Conservation (phyloP, 2,888 invertebrate genomes). For the Nineta flava region DNA sequence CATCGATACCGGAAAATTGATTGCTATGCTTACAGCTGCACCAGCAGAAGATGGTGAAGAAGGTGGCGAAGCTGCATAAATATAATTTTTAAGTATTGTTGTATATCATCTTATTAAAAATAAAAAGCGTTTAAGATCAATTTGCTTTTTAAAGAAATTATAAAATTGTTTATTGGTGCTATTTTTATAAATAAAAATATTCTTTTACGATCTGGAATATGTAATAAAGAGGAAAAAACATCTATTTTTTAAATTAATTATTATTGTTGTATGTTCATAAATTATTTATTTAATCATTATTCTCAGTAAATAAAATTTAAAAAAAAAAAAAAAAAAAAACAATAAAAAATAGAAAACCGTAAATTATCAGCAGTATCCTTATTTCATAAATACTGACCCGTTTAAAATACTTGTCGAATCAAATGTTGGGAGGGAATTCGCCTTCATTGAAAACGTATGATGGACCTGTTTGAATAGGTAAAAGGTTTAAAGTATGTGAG, state of each 20-base stretch:
- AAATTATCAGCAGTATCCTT: no score
- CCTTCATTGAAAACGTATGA: no score
- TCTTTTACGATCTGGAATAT: neutral
- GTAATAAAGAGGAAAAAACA: neutral
- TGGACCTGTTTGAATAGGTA: no score
- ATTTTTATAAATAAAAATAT: neutral
- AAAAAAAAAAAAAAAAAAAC: no score
- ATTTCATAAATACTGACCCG: no score
- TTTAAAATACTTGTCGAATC: no score
- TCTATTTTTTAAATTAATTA: neutral
- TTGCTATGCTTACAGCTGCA: constrained; percentile 76
- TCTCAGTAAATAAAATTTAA: no score
- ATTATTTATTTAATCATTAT: neutral
- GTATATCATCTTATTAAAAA: neutral
- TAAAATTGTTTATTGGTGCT: neutral
- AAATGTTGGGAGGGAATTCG: no score
- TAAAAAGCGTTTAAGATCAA: no score
- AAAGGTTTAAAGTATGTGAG: no score
- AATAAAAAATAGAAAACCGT: no score
- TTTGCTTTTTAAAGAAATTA: neutral
- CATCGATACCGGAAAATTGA: constrained; percentile 76
- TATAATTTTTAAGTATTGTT: neutral
- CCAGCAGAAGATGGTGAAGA: constrained; percentile 62
- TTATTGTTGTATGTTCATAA: neutral
- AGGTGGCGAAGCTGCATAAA: constrained; percentile 29